Conservation (phyloP, 1,140 invertebrate species). For the Trichomalopsis sarcophagae region DNA sequence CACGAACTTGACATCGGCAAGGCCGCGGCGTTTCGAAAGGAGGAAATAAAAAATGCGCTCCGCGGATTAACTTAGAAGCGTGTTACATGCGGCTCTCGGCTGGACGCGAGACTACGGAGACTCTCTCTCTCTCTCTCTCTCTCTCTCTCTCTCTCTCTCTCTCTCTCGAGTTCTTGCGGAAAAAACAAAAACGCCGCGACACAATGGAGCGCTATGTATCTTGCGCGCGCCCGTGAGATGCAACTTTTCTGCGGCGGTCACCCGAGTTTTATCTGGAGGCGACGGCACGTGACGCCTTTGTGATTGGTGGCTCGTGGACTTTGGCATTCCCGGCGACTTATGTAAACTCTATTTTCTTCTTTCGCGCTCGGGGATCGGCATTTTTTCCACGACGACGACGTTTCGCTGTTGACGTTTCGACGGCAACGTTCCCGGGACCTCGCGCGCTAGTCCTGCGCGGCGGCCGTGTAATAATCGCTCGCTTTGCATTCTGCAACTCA, state of each 20-base stretch:
- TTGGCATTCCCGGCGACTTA: slow-evolving; percentile 10
- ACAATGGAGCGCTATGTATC: background rate
- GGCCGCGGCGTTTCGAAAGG: slow-evolving; percentile 73
- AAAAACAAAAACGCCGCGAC: background rate
- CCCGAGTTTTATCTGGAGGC: slow-evolving; percentile 36
- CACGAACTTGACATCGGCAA: slow-evolving; percentile 72
- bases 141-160: no score
- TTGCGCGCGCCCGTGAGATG: background rate
- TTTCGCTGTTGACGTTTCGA: slow-evolving; percentile 4
- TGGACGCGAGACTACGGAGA: no score
- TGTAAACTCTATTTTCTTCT: slow-evolving; percentile 19
- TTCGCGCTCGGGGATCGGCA: background rate
- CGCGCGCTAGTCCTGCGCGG: background rate
- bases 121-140: no score
- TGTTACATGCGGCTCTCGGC: no score
- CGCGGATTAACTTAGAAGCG: background rate
- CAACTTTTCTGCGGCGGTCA: background rate
- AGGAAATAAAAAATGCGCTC: slow-evolving; percentile 65
- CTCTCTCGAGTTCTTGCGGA: no score
- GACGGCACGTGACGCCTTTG: slow-evolving; percentile 40
- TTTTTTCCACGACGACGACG: background rate
- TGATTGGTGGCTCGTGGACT: slow-evolving; percentile 16
- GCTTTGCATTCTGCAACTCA: slow-evolving; percentile 23
- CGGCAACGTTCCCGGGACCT: background rate
- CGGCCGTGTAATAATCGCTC: background rate